A percentile compares a stretch with the other conserved stretches of the same genome.
phyloP scores from a whole-genome alignment of 2,113 vertebrate species.

The Microtus ochrogaster region DNA sequence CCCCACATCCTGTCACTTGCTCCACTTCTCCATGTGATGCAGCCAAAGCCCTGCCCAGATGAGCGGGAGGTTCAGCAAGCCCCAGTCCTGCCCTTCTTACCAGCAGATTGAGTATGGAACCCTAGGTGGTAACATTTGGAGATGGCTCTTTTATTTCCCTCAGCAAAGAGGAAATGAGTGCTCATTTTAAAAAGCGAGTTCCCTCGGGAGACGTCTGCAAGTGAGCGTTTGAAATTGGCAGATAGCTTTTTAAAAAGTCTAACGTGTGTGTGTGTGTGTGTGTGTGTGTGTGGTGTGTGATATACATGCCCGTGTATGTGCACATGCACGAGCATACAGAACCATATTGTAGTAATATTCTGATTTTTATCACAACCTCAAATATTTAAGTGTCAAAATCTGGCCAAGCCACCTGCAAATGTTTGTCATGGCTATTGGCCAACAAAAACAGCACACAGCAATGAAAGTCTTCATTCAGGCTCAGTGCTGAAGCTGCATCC shows the following conservation, averaged over 20 bases:
- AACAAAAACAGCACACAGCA: slow-evolving; percentile 90
- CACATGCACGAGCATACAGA: slow-evolving; percentile 79
- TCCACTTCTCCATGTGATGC: slow-evolving; percentile 79
- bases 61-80: slow-evolving; percentile 56
- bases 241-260: slow-evolving; percentile 79
- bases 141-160: slow-evolving; percentile 81
- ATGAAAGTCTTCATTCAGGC: slow-evolving; percentile 91
- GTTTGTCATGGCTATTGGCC: slow-evolving; percentile 90
- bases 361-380: slow-evolving; percentile 93
- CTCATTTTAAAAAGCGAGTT: slow-evolving; percentile 82
- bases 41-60: slow-evolving; percentile 77
- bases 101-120: slow-evolving; percentile 64
- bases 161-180: slow-evolving; percentile 82
- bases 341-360: slow-evolving; percentile 91
- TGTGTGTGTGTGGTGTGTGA: slow-evolving; percentile 25
- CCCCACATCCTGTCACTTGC: slow-evolving; percentile 80
- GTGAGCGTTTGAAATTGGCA: slow-evolving; percentile 84
- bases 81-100: slow-evolving; percentile 69
- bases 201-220: slow-evolving; percentile 83
- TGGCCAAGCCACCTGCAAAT: slow-evolving; percentile 93
- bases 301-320: slow-evolving; percentile 18
- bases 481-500: slow-evolving; percentile 80
- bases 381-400: slow-evolving; percentile 92
- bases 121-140: slow-evolving; percentile 77
- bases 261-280: slow-evolving; percentile 35